Conservation (phyloP, 2,113 vertebrate species). For the Dunckerocampus dactyliophorus region DNA sequence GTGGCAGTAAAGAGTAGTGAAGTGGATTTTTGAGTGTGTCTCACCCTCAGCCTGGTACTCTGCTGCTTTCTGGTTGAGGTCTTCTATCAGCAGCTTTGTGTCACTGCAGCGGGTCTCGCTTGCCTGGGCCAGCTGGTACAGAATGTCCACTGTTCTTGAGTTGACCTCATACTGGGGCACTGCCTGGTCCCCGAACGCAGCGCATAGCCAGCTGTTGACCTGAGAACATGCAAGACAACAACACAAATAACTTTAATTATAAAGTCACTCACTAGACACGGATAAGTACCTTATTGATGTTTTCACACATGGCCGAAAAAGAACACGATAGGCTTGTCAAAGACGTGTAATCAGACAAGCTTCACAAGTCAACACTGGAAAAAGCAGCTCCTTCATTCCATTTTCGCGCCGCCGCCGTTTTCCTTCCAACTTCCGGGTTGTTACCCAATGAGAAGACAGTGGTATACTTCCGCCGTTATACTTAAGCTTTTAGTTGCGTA, state of each 20-base stretch:
- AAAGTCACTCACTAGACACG: rapidly evolving
- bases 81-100: constrained; percentile 67
- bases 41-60: constrained; percentile 80
- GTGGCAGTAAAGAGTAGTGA: neutral
- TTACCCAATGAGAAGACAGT: constrained; percentile 21
- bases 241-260: too few species aligned
- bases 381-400: rapidly evolving
- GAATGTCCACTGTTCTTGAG: constrained; percentile 69
- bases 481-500: too few species aligned
- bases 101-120: constrained; percentile 72
- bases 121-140: constrained; percentile 69
- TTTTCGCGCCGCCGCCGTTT: constrained; percentile 33
- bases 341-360: too few species aligned
- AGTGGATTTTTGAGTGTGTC: constrained; percentile 7
- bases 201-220: constrained; percentile 79
- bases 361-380: neutral
- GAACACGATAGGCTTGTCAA: rapidly evolving
- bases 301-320: constrained; percentile 59
- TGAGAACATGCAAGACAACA: constrained; percentile 34
- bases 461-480: too few species aligned
- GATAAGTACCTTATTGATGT: constrained; percentile 55
- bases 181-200: constrained; percentile 58
- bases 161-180: constrained; percentile 78
- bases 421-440: constrained; percentile 35
- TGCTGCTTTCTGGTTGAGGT: constrained; percentile 66